Evolutionary conservation across 1,140 invertebrate species (phyloP).

Genomic region (Drosophila miranda): DNA sequence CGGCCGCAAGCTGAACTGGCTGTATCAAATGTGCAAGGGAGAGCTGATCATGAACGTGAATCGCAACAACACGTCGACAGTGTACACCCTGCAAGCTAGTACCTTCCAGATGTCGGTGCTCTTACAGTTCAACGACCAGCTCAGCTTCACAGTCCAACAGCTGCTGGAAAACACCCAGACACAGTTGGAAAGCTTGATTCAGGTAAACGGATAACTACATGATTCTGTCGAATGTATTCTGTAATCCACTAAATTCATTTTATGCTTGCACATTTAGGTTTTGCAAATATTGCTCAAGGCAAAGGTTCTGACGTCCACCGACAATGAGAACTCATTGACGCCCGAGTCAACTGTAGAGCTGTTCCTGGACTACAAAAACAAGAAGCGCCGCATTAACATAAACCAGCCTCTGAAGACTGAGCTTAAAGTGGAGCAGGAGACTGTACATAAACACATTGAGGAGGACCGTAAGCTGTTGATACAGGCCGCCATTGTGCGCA

Average conservation of each 20-base stretch:
- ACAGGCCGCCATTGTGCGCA: constrained; percentile 97
- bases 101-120: constrained; percentile 99
- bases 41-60: constrained; percentile 98
- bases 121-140: constrained; percentile 96
- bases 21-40: constrained; percentile 99
- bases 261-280: constrained; percentile 81
- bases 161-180: constrained; percentile 84
- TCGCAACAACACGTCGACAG: constrained; percentile 86
- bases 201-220: constrained; percentile 39
- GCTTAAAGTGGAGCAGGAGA: constrained; percentile 97
- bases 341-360: constrained; percentile 90
- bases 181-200: constrained; percentile 74
- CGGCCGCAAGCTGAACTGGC: constrained; percentile 98
- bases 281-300: constrained; percentile 97
- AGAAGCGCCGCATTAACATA: constrained; percentile 99
- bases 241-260: background rate
- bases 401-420: constrained; percentile 99
- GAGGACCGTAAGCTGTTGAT: constrained; percentile 98
- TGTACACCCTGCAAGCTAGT: constrained; percentile 87
- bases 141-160: constrained; percentile 93
- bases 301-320: constrained; percentile 90
- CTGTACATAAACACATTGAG: constrained; percentile 99
- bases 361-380: constrained; percentile 95
- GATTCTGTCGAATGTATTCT: background rate
- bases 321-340: constrained; percentile 90